Base-by-base conservation (phyloP, 2,113 vertebrate genomes). In the Onychostoma macrolepis region DNA sequence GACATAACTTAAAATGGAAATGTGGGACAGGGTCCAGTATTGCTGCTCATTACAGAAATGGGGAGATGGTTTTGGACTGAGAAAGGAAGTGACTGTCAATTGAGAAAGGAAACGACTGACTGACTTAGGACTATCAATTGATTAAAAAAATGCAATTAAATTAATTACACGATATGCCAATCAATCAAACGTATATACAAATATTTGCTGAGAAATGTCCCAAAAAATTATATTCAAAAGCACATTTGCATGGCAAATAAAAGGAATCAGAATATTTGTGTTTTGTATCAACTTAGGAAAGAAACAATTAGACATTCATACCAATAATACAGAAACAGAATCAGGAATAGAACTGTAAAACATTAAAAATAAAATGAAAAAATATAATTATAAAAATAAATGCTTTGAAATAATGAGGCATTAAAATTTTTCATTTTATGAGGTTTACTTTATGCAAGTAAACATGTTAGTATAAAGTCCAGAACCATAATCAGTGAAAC, bases 1-100 rank as follows among this genome's bases (percentile, higher is more conserved):
- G 41, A 48, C 26, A 69, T 67, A 45, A 48, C 61, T 69, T 65
- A 48, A 82, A 82, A 82, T 82, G 61, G 80, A 69, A 82, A 82
- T 45, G n/a, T 82, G 58, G 61, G 80, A 69, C 33, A 41, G 79
- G 53, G 33, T 80, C 53, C 78, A 41, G 80, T 30, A 41, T 48
- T 82, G 38, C 41, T 33, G 41, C 17, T 65, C 26, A 82, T 33
- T 48, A 69, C 61, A 82, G 61, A 45, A 63, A 82, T 69, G 38
- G n/a, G n/a, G 41, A 75, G 21, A 72, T 56, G 67, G 77, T 61
- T 38, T 48, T 11, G 41, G 41, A 48, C 9, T 67, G 10, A 82
- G 24, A 48, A 43, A 30, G 61, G 33, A 61, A 56, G 33, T n/a
- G n/a, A n/a, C n/a, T n/a, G n/a, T n/a, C n/a, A n/a, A n/a, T n/a